Conservation (phyloP, 2,113 vertebrate genomes). For the Beaufortia kweichowensis region DNA sequence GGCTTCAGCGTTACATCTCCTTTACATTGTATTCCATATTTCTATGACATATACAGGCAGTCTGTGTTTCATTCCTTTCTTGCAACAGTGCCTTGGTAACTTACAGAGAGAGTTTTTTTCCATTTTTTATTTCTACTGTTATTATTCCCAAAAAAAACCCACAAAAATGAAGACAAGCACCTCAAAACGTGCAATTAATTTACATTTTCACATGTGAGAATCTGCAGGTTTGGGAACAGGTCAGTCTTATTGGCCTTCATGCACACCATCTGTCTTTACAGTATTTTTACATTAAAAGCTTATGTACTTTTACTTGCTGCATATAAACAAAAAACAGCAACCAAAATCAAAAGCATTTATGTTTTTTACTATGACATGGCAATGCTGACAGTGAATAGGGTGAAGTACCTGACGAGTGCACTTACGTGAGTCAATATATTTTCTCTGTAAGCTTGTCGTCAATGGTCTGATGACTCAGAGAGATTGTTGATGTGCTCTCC, state of each 20-base stretch:
- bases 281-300: too few relatives aligned
- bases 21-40: background rate
- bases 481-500: background rate
- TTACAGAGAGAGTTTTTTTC: slow-evolving; percentile 27
- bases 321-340: background rate
- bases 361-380: background rate
- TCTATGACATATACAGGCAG: slow-evolving; percentile 1
- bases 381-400: background rate
- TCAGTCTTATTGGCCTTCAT: background rate
- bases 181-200: background rate
- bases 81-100: slow-evolving; percentile 65
- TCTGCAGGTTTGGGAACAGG: slow-evolving; percentile 6
- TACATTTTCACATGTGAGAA: background rate
- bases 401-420: background rate
- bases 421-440: background rate
- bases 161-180: slow-evolving; percentile 5
- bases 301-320: too few relatives aligned
- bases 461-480: background rate
- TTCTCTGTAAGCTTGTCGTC: background rate
- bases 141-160: too few relatives aligned
- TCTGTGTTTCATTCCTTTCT: slow-evolving; percentile 29
- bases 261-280: background rate
- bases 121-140: slow-evolving; percentile 39
- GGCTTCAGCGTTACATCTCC: slow-evolving; percentile 1
- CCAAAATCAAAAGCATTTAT: slow-evolving; percentile 2